Evolutionary conservation across 2,888 invertebrate genomes (phyloP), one percentile per base, ranked within the genome.

Genomic region (Caenorhabditis sinica): DNA sequence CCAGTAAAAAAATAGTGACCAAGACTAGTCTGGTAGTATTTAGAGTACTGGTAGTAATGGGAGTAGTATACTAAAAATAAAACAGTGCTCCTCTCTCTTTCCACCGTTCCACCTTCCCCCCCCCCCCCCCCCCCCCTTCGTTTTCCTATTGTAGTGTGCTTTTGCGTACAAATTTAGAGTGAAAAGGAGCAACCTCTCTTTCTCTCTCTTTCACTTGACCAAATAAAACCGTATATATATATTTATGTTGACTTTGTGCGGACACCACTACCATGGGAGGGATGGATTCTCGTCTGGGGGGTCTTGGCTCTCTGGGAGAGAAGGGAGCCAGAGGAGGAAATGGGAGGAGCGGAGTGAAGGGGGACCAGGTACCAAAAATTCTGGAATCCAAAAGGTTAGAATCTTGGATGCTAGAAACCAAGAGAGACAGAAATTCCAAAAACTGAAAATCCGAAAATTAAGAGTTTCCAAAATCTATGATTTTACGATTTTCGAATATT

Each of bases 121-220:
- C n/a, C 8, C 5, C 53, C n/a, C 56, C 61, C 53, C 25, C 0
- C 20, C 23, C 23, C 53, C 23, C 11, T 4, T 6, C 5, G 23
- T 23, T 28, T 36, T 33, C 5, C 36, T n/a, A 40, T 61, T 61
- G 61, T 61, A 63, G 63, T 63, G 63, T 63, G 45, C 45, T 45
- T 45, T 45, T 45, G 63, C 20, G 63, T 63, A 63, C 63, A 63
- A 63, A 63, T 45, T 63, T 63, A 63, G 63, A 63, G 63, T 63
- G 63, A 63, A 63, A 63, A 40, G n/a, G 36, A 13, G 53, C 33
- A 33, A 17, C 8, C 30, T 30, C 23, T 36, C 40, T 40, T 17
- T n/a, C 28, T 58, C 72, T 74, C 74, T 40, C 33, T n/a, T n/a
- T 58, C 72, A 63, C 74, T 74, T 74, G 74, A 74, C 74, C 74